These are phyloP conservation scores for Carassius gibelio DNA, from an alignment of 2,113 vertebrate genomes.

Conservation along the genomic window DNA sequence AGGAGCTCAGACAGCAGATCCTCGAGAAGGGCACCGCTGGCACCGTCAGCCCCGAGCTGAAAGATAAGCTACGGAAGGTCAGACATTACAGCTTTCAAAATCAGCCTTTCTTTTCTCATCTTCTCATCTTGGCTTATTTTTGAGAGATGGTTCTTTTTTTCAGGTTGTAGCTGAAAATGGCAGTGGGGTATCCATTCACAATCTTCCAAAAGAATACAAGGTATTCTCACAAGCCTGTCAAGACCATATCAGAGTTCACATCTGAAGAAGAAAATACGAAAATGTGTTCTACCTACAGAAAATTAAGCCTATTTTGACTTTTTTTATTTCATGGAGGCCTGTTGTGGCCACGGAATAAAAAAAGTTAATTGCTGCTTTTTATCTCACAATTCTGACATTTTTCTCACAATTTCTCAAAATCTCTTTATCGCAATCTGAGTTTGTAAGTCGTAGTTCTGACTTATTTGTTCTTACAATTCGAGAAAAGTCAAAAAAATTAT, in stretches of 20 bases:
- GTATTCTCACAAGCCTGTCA: slow-evolving; percentile 64
- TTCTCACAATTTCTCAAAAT: no score
- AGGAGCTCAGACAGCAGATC: slow-evolving; percentile 77
- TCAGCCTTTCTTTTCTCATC: background rate
- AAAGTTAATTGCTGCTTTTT: no score
- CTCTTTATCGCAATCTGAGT: no score
- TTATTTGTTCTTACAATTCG: no score
- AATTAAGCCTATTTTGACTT: no score
- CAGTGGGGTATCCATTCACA: slow-evolving; percentile 79
- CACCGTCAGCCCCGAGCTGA: slow-evolving; percentile 78
- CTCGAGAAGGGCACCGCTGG: slow-evolving; percentile 80
- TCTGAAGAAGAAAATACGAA: background rate
- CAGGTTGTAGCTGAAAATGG: slow-evolving; percentile 73
- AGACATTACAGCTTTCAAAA: slow-evolving; percentile 50
- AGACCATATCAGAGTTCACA: background rate
- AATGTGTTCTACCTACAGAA: no score
- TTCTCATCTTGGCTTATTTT: background rate
- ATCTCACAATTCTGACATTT: no score
- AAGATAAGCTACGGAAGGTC: slow-evolving; percentile 81
- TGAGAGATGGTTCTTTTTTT: slow-evolving; percentile 21
- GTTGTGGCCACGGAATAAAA: no score
- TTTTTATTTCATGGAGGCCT: no score
- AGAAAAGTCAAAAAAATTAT: no score
- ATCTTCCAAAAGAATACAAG: slow-evolving; percentile 82
- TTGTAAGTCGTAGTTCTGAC: no score